Evolutionary conservation across 2,888 invertebrate genomes (phyloP).

Genomic region (Caenorhabditis sinica): DNA sequence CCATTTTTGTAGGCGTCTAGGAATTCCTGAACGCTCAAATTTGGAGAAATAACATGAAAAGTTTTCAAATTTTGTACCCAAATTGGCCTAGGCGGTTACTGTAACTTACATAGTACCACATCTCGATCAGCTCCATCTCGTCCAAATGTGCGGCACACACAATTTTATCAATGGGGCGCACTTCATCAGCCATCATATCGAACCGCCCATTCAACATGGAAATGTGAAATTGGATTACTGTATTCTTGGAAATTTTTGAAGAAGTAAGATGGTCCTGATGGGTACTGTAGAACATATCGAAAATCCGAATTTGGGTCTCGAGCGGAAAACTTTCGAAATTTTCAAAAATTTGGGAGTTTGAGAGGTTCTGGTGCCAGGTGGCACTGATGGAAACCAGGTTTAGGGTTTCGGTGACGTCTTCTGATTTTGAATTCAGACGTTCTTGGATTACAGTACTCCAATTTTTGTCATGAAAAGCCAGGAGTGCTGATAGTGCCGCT

Average conservation of each 20-base stretch:
- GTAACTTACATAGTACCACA: slow-evolving; percentile 58
- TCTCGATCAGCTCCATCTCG: slow-evolving; percentile 53
- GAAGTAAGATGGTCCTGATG: no score
- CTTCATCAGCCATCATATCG: slow-evolving; percentile 56
- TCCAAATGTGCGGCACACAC: slow-evolving; percentile 49
- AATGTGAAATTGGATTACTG: slow-evolving; percentile 24
- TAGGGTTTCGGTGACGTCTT: no score
- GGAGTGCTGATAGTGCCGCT: neutral
- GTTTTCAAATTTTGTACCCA: neutral
- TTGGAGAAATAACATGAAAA: no score
- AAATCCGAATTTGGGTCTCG: slow-evolving; percentile 42
- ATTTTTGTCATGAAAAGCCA: neutral
- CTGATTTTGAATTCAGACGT: neutral
- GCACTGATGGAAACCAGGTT: neutral
- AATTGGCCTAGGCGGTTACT: no score
- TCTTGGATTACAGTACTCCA: slow-evolving; percentile 23
- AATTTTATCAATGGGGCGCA: slow-evolving; percentile 51
- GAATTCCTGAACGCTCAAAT: slow-evolving; percentile 46
- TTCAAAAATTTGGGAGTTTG: neutral
- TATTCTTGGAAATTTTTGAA: neutral
- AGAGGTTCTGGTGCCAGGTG: neutral
- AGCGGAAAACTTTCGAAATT: slow-evolving; percentile 7
- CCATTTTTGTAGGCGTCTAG: neutral
- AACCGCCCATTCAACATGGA: slow-evolving; percentile 26
- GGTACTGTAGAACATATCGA: slow-evolving; percentile 35